These are phyloP conservation scores for Microcebus tavaratra DNA, from an alignment of 2,113 vertebrate genomes.

Conservation along the genomic window DNA sequence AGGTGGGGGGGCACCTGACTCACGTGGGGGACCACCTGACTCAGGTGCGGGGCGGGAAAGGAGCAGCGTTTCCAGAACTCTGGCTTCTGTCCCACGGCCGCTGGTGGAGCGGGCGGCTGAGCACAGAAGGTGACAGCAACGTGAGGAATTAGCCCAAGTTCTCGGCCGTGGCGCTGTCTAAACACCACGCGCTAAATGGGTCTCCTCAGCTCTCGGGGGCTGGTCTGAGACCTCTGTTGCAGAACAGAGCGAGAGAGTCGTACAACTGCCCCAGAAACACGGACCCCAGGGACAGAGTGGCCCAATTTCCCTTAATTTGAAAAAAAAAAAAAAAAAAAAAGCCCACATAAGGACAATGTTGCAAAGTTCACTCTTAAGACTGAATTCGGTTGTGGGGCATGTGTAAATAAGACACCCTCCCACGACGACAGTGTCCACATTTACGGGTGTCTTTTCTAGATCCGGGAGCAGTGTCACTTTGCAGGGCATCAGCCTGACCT, in stretches of 20 bases:
- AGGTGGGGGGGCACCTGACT: not conserved
- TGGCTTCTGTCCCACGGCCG: not conserved
- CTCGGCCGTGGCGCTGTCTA: accelerated
- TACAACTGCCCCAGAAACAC: constrained; percentile 86
- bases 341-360: constrained; percentile 68
- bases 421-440: not conserved
- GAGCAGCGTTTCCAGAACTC: not conserved
- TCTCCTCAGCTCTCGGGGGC: constrained; percentile 54
- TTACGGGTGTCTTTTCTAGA: not conserved
- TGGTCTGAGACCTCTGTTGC: not conserved
- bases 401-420: constrained; percentile 34
- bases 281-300: constrained; percentile 83
- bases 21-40: too few species aligned
- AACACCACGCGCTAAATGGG: constrained; percentile 55
- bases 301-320: constrained; percentile 83
- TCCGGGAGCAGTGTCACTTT: not conserved
- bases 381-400: not conserved
- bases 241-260: constrained; percentile 50
- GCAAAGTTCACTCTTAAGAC: constrained; percentile 47
- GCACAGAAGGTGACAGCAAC: not conserved
- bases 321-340: constrained; percentile 53
- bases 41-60: not conserved
- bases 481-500: not conserved
- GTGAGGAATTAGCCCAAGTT: not conserved
- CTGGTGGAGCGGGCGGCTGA: not conserved